Conservation (phyloP, 92 coral and sea anemone genomes). For the Actinernus sp. region DNA sequence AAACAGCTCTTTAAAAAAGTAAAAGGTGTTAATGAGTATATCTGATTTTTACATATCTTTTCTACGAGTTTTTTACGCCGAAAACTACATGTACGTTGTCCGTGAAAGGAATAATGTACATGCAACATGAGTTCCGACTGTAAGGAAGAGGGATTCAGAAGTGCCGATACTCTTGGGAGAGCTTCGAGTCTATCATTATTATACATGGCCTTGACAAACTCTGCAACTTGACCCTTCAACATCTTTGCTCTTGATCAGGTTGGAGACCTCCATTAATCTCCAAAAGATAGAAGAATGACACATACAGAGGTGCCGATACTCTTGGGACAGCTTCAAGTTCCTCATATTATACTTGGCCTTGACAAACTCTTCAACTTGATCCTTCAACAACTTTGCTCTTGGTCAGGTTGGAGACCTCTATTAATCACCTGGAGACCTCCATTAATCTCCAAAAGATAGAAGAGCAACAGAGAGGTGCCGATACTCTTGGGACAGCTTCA, state of each 20-base stretch:
- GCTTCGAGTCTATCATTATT: no score
- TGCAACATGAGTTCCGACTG: no score
- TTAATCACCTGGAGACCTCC: no score
- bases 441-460: no score
- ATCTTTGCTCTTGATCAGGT: conserved; percentile 49
- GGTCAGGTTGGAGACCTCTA: conserved; percentile 50
- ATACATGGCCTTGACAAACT: conserved; percentile 70
- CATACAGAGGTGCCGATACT: conserved; percentile 26
- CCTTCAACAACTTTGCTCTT: conserved; percentile 56
- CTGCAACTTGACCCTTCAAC: conserved; percentile 61
- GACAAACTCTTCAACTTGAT: conserved; percentile 61
- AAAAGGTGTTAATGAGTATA: no score
- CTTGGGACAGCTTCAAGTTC: conserved; percentile 37
- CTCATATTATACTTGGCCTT: conserved; percentile 74
- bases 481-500: conserved; percentile 31
- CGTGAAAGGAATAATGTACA: no score
- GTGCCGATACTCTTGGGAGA: no score
- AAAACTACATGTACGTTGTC: no score
- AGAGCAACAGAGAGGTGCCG: conserved; percentile 28
- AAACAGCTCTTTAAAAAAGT: no score
- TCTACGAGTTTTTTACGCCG: no score
- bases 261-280: conserved; percentile 64
- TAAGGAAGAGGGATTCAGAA: no score
- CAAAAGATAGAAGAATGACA: conserved; percentile 8
- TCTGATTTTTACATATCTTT: no score